Evolutionary conservation across 2,797 vertebrate genomes (phyloP).

Genomic region (Eidolon dupreanum): DNA sequence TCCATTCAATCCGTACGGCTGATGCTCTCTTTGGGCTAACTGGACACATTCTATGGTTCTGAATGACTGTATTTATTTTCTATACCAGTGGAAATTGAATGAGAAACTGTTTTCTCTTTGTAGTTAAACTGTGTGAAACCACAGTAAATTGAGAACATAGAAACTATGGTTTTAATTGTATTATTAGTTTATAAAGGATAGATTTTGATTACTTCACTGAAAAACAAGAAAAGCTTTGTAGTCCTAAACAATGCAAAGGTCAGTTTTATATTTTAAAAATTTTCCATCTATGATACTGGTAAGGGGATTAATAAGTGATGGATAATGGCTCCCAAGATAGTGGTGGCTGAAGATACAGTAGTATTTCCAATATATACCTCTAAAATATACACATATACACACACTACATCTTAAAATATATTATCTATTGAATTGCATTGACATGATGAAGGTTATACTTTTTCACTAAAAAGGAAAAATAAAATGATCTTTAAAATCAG

Average conservation of each 20-base stretch:
- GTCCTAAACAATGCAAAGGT: neutral
- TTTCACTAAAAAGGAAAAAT: neutral
- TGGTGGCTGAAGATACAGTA: neutral
- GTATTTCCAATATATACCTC: neutral
- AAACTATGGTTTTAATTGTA: neutral
- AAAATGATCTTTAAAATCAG: neutral
- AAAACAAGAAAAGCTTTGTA: neutral
- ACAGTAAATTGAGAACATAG: neutral
- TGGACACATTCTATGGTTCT: neutral
- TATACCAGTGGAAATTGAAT: neutral
- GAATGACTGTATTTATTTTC: neutral
- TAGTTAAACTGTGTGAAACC: neutral
- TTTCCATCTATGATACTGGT: neutral
- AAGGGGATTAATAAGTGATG: neutral
- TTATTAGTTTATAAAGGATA: neutral
- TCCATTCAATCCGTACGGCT: neutral
- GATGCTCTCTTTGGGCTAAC: neutral
- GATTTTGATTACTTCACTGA: neutral
- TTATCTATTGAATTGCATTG: neutral
- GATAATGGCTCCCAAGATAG: neutral
- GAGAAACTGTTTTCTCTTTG: neutral
- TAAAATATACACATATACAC: neutral
- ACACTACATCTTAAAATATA: neutral
- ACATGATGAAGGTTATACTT: neutral
- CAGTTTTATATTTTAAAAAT: neutral